These are phyloP conservation scores for Agrochola litura DNA, from an alignment of 2,888 invertebrate genomes.

Conservation along the genomic window DNA sequence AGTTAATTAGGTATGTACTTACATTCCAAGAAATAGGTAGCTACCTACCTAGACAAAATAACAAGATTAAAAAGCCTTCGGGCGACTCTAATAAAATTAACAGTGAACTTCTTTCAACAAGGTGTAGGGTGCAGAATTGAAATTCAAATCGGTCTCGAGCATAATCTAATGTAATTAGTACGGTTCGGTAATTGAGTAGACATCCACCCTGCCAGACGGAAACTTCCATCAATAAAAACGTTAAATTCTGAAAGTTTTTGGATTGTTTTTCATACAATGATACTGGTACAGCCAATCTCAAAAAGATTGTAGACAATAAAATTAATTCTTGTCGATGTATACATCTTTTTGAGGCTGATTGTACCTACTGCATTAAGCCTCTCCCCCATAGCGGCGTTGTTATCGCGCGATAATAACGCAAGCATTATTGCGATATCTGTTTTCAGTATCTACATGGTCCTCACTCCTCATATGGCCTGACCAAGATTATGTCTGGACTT, in stretches of 20 bases:
- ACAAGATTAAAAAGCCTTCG: slow-evolving; percentile 79
- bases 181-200: slow-evolving; percentile 86
- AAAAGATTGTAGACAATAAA: too few relatives aligned
- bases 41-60: slow-evolving; percentile 41
- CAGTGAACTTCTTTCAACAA: slow-evolving; percentile 82
- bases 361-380: too few relatives aligned
- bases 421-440: too few relatives aligned
- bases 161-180: slow-evolving; percentile 87
- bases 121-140: slow-evolving; percentile 82
- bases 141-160: slow-evolving; percentile 87
- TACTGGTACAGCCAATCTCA: not conserved
- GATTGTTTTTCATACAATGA: slow-evolving; percentile 39
- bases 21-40: not conserved
- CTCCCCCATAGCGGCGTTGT: too few relatives aligned
- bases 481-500: too few relatives aligned
- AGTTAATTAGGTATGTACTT: not conserved
- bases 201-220: slow-evolving; percentile 75
- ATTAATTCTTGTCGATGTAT: too few relatives aligned
- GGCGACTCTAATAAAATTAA: slow-evolving; percentile 85
- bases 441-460: too few relatives aligned
- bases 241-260: slow-evolving; percentile 37
- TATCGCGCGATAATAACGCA: too few relatives aligned
- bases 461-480: too few relatives aligned
- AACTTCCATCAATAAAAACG: slow-evolving; percentile 64
- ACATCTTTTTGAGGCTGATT: too few relatives aligned